phyloP scores from a whole-genome alignment of 1,140 invertebrate species.

The silkworm (Bombyx mori) region DNA sequence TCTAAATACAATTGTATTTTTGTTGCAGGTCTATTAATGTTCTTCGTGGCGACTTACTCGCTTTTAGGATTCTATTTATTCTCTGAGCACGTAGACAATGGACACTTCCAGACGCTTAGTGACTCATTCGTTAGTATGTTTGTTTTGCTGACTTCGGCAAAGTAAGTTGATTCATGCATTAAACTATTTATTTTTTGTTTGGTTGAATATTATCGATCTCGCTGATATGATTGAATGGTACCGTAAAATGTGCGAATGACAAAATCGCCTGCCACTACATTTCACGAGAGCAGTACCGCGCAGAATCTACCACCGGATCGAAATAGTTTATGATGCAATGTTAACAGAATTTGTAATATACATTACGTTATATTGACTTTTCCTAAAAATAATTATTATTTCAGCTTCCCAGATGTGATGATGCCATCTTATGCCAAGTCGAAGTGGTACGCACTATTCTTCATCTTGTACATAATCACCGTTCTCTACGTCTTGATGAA shows the following conservation, averaged over 20 bases:
- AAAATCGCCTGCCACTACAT: too few relatives aligned
- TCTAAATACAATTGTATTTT: conserved; percentile 1
- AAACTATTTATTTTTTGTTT: conserved; percentile 5
- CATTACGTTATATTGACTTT: conserved; percentile 1
- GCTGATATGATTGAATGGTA: too few relatives aligned
- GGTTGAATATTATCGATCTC: background rate
- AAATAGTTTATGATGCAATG: too few relatives aligned
- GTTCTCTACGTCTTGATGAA: conserved; percentile 94
- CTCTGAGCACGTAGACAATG: conserved; percentile 78
- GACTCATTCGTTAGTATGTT: conserved; percentile 92
- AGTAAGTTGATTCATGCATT: conserved; percentile 75
- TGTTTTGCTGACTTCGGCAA: conserved; percentile 91
- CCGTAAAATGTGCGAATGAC: too few relatives aligned
- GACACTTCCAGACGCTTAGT: conserved; percentile 83
- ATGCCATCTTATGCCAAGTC: conserved; percentile 89
- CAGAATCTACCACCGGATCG: too few relatives aligned
- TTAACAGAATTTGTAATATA: too few relatives aligned
- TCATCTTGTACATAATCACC: conserved; percentile 88
- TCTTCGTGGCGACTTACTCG: conserved; percentile 89
- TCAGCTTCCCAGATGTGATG: conserved; percentile 93
- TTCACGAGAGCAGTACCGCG: too few relatives aligned
- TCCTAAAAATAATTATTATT: conserved; percentile 26
- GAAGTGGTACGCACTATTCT: conserved; percentile 88
- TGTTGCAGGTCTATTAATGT: conserved; percentile 79
- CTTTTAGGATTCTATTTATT: conserved; percentile 88